Conservation (phyloP, 2,797 vertebrate species). For the Allobates femoralis region DNA sequence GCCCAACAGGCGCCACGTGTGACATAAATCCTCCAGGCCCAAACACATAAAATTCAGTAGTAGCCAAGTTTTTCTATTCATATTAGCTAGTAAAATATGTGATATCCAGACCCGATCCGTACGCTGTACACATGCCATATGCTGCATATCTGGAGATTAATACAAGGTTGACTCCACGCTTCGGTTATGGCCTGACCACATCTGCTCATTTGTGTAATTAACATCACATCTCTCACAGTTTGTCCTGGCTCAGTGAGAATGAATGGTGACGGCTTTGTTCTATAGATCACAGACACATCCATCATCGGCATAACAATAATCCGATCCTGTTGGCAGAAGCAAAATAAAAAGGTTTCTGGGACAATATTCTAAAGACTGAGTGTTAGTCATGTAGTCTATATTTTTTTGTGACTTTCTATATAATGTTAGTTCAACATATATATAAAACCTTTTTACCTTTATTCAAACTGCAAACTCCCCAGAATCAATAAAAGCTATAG, state of each 20-base stretch:
- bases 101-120: not conserved
- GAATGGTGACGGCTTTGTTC: conserved; percentile 53
- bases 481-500: too few relatives aligned
- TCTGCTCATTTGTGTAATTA: conserved; percentile 54
- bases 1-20: not conserved
- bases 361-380: not conserved
- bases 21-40: not conserved
- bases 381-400: not conserved
- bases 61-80: not conserved
- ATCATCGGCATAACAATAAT: conserved; percentile 34
- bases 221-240: conserved; percentile 51
- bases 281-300: conserved; percentile 42
- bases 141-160: conserved; percentile 37
- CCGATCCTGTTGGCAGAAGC: conserved; percentile 15
- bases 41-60: not conserved
- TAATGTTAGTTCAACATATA: too few relatives aligned
- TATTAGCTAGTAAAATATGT: conserved; percentile 23
- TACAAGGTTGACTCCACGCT: conserved; percentile 19
- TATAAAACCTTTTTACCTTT: too few relatives aligned
- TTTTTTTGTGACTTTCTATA: not conserved
- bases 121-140: conserved; percentile 37
- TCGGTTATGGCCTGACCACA: conserved; percentile 28
- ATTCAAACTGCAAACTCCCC: too few relatives aligned
- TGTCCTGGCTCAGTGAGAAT: conserved; percentile 41
- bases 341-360: conserved; percentile 10